Conservation (phyloP, 2,797 vertebrate genomes). For the Dromococcyx pavoninus region DNA sequence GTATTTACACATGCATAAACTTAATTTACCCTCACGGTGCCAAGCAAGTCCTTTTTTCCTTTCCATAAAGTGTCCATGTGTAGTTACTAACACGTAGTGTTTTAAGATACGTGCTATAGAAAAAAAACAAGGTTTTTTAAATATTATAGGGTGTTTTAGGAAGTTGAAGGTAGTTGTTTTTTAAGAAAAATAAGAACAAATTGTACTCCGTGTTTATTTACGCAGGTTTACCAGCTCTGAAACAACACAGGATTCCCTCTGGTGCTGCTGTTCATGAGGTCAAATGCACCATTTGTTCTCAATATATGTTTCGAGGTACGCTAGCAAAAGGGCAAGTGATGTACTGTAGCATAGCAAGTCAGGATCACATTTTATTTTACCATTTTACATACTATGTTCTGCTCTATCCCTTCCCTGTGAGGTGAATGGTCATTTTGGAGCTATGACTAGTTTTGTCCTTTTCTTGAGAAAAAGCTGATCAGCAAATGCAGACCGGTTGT, state of each 20-base stretch:
- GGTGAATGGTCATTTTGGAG: not conserved
- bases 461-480: not conserved
- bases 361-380: not conserved
- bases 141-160: not conserved
- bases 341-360: not conserved
- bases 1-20: slow-evolving; percentile 20
- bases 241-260: not conserved
- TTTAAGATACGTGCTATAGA: not conserved
- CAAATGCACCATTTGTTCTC: slow-evolving; percentile 49
- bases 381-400: not conserved
- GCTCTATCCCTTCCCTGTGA: not conserved
- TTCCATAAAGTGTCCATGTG: not conserved
- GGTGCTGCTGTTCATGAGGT: slow-evolving; percentile 41
- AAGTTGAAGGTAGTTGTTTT: not conserved
- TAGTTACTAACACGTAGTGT: not conserved
- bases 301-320: not conserved
- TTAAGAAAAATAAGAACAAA: not conserved
- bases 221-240: not conserved
- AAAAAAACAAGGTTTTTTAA: not conserved
- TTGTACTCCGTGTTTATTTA: not conserved
- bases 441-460: not conserved
- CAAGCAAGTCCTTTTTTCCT: slow-evolving; percentile 3
- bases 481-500: not conserved
- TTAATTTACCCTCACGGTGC: not conserved
- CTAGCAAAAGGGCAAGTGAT: slow-evolving; percentile 28